A percentile compares a stretch with the other conserved stretches of the same genome.
Evolutionary conservation across 37 sponge, comb jelly and placozoan species (phyloP).

Genomic region (Petrosia ficiformis): DNA sequence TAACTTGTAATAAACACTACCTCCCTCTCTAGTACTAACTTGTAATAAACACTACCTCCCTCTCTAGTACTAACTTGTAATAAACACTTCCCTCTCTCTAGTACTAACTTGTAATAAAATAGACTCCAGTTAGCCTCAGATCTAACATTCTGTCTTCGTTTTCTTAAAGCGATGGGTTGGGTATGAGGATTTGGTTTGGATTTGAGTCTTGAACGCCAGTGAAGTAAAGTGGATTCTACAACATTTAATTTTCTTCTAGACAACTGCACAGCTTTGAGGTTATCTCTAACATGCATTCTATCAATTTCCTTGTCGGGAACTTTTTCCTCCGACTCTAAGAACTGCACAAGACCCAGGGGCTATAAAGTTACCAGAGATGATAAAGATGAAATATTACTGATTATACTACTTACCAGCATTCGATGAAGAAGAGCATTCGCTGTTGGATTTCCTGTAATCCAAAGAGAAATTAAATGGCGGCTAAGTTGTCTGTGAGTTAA

Average conservation of each 20-base stretch:
- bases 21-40: too few species aligned
- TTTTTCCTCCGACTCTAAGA: slow-evolving; percentile 67
- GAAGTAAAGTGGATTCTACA: slow-evolving; percentile 82
- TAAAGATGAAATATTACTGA: not conserved
- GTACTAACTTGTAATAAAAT: slow-evolving; percentile 86
- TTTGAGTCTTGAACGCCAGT: slow-evolving; percentile 91
- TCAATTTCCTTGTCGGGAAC: slow-evolving; percentile 79
- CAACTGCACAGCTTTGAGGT: slow-evolving; percentile 86
- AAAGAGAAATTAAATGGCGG: slow-evolving; percentile 87
- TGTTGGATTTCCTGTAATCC: slow-evolving; percentile 87
- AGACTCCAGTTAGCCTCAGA: slow-evolving; percentile 89
- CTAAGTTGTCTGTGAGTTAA: slow-evolving; percentile 94
- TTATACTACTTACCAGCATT: slow-evolving; percentile 62
- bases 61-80: too few species aligned
- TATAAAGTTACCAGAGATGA: not conserved
- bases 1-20: too few species aligned
- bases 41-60: too few species aligned
- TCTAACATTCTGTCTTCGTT: slow-evolving; percentile 84
- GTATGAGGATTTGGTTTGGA: slow-evolving; percentile 48
- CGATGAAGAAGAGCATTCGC: slow-evolving; percentile 81
- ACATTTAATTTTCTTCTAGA: slow-evolving; percentile 46
- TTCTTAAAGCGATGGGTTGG: slow-evolving; percentile 78
- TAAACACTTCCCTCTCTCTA: too few species aligned
- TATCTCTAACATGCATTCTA: slow-evolving; percentile 90
- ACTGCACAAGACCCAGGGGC: slow-evolving; percentile 88